Conservation (phyloP, 2,888 invertebrate genomes). For the Napeogenes sylphis region DNA sequence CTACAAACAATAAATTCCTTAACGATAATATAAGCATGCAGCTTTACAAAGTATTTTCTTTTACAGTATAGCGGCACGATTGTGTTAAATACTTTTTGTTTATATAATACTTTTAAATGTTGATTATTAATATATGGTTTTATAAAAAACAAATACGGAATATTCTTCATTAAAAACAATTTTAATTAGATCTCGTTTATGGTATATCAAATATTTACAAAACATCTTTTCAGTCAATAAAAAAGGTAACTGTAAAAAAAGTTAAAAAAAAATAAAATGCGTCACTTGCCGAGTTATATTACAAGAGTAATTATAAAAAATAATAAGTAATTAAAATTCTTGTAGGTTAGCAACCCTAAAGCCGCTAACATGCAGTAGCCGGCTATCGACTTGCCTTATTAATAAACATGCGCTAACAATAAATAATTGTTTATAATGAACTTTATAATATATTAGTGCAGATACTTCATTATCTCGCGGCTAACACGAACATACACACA, state of each 20-base stretch:
- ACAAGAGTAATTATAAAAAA: background rate
- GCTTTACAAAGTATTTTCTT: too few species aligned
- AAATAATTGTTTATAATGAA: constrained; percentile 79
- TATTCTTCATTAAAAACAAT: too few species aligned
- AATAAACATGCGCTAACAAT: constrained; percentile 78
- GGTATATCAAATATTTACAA: too few species aligned
- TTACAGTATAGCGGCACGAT: too few species aligned
- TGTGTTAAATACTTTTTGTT: too few species aligned
- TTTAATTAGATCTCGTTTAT: too few species aligned
- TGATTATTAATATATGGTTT: too few species aligned
- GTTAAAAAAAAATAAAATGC: too few species aligned
- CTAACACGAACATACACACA: constrained; percentile 55
- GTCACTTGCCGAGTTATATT: background rate
- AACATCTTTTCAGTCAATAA: too few species aligned
- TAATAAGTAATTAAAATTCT: background rate
- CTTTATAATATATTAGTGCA: constrained; percentile 78
- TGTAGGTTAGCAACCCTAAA: constrained; percentile 34
- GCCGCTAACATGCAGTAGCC: constrained; percentile 62
- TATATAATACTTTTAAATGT: too few species aligned
- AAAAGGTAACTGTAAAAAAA: background rate
- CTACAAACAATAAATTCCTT: background rate
- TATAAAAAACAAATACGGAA: too few species aligned
- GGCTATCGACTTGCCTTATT: constrained; percentile 67
- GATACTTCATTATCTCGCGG: constrained; percentile 75
- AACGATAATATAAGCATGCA: too few species aligned